Evolutionary conservation across 2,797 vertebrate genomes (phyloP).

Genomic region (Peromyscus aztecus): DNA sequence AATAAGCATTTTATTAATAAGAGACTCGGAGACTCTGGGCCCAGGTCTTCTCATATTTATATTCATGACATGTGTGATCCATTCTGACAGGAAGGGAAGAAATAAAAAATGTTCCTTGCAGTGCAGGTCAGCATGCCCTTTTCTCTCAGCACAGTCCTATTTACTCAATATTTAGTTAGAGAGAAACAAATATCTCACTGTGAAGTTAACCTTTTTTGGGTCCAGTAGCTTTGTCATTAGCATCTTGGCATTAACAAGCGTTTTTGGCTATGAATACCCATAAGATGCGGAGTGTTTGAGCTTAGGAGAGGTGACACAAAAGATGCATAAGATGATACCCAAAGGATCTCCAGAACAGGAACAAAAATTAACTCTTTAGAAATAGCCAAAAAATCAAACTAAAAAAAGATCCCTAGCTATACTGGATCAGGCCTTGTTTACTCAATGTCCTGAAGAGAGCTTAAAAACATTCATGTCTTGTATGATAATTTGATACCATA

Average conservation of each 20-base stretch:
- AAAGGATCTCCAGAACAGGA: conserved; percentile 4
- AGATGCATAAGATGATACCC: conserved; percentile 3
- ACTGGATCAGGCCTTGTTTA: neutral
- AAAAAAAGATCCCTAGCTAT: neutral
- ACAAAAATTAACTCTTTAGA: conserved; percentile 10
- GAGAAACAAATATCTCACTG: conserved; percentile 62
- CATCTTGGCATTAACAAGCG: conserved; percentile 52
- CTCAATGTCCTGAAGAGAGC: neutral
- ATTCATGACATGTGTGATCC: conserved; percentile 77
- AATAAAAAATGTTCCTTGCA: conserved; percentile 75
- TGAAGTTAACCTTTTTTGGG: conserved; percentile 71
- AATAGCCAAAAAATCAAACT: neutral
- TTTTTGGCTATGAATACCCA: neutral
- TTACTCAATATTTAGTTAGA: conserved; percentile 75
- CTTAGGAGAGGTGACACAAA: conserved; percentile 38
- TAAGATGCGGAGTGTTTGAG: neutral
- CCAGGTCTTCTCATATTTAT: conserved; percentile 75
- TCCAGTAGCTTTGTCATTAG: conserved; percentile 29
- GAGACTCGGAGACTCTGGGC: conserved; percentile 83
- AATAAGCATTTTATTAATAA: conserved; percentile 84
- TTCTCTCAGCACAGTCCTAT: conserved; percentile 73
- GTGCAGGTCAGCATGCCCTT: conserved; percentile 77
- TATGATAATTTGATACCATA: neutral
- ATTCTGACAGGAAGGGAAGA: conserved; percentile 76
- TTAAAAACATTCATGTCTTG: neutral